Conservation (phyloP, 2,797 vertebrate species). For the Carcharodon carcharias region DNA sequence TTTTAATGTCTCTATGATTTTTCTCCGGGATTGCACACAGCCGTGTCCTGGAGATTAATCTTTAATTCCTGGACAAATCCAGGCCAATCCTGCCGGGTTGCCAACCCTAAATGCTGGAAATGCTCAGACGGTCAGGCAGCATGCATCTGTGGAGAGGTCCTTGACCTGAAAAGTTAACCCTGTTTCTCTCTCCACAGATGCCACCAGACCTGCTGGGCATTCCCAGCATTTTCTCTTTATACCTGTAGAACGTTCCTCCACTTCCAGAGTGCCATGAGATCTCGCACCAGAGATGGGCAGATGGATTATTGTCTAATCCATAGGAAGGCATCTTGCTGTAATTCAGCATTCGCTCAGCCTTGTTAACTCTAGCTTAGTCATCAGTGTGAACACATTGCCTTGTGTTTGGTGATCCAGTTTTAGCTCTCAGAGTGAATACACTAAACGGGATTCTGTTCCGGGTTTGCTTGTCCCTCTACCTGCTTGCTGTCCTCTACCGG, state of each 20-base stretch:
- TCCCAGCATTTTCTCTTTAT: neutral
- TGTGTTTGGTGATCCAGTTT: neutral
- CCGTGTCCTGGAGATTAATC: too few species aligned
- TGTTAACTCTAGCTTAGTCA: neutral
- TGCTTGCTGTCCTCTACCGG: slow-evolving; percentile 45
- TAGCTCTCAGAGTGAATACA: neutral
- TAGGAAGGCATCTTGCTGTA: neutral
- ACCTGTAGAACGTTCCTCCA: neutral
- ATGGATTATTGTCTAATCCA: neutral
- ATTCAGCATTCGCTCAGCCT: too few species aligned
- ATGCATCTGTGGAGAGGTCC: neutral
- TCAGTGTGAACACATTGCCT: neutral
- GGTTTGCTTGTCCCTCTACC: slow-evolving; percentile 43
- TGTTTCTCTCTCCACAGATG: neutral
- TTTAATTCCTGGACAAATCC: too few species aligned
- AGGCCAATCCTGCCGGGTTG: too few species aligned
- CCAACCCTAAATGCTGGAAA: neutral
- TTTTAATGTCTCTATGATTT: too few species aligned
- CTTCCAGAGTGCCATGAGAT: neutral
- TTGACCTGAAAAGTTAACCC: neutral
- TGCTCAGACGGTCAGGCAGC: neutral
- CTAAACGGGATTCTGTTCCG: neutral
- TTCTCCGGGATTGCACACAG: too few species aligned
- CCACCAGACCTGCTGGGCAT: neutral
- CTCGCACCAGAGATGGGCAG: too few species aligned